These are phyloP conservation scores for Athene noctua DNA, from an alignment of 2,113 vertebrate genomes.

Conservation along the genomic window DNA sequence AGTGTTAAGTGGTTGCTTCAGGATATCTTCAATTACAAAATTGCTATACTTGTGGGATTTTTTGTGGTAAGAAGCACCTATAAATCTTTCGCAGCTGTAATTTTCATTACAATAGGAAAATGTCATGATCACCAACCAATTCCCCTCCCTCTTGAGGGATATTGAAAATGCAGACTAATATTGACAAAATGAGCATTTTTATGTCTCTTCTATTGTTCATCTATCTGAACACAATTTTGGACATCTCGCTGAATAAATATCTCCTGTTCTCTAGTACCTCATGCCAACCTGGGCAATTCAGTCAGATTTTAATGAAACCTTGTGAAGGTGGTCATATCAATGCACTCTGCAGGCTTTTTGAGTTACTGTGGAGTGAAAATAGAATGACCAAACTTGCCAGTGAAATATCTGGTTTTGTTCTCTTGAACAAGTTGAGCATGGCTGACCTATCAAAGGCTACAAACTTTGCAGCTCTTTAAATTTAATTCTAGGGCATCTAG, in stretches of 20 bases:
- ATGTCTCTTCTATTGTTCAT: not conserved
- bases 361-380: not conserved
- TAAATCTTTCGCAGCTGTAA: not conserved
- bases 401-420: constrained; percentile 28
- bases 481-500: constrained; percentile 66
- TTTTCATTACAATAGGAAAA: not conserved
- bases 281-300: not conserved
- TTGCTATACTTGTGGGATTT: not conserved
- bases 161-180: not conserved
- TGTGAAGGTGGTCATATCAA: not conserved
- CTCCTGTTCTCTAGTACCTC: not conserved
- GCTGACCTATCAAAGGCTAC: constrained; percentile 58
- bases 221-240: not conserved
- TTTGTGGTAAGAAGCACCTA: not conserved
- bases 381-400: not conserved
- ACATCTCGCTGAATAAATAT: not conserved
- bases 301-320: not conserved
- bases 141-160: not conserved
- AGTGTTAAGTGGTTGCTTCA: not conserved
- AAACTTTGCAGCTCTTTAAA: constrained; percentile 66
- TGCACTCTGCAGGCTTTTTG: not conserved
- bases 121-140: not conserved
- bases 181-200: not conserved
- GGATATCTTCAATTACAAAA: not conserved
- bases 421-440: constrained; percentile 16